Evolutionary conservation across 2,113 vertebrate species (phyloP), one percentile per base, ranked within the genome.

Genomic region (Ptychochromis oligacanthus): DNA sequence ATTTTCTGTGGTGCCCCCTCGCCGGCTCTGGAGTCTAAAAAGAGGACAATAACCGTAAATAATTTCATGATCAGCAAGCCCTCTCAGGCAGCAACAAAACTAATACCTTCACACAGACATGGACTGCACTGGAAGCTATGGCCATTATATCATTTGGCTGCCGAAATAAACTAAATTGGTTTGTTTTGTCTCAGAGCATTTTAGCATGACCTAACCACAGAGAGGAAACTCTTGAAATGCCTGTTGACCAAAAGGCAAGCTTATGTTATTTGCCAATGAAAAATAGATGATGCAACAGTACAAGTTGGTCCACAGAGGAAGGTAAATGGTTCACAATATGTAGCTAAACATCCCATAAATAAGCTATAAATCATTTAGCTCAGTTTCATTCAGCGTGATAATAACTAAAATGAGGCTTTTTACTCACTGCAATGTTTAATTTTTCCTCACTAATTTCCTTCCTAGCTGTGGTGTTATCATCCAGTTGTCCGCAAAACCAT

Each of bases 11-110:
- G 95, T 4, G 96, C 95, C 22, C 98, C 97, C 87, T 98, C 97
- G 15, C 98, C 97, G 31, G 98, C 97, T 86, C 97, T 96, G 74
- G 98, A 98, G 95, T 99, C 98, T 99, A 96, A 92, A 80, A 94
- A 87, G 59, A 90, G 72, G 75, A 90, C 85, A 91, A 92, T 87
- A 62, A 90, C 59, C 58, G 20, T 67, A 85, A 92, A 91, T 89
- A 80, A 86, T 86, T 79, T 78, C 24, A 56, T 83, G 83, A 86
- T 85, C 81, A 90, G 67, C 67, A 84, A 88, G 77, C 40, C 34
- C 58, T 74, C 58, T 87, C 38, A 76, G 60, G 58, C 52, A 64
- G 84, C 67, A 88, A 84, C 43, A 67, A 26, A 72, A 62, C 83
- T 78, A 82, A 85, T 67, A 70, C 15, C 46, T 67, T 62, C 57